Conservation (phyloP, 2,888 invertebrate genomes). For the Elegia similella region DNA sequence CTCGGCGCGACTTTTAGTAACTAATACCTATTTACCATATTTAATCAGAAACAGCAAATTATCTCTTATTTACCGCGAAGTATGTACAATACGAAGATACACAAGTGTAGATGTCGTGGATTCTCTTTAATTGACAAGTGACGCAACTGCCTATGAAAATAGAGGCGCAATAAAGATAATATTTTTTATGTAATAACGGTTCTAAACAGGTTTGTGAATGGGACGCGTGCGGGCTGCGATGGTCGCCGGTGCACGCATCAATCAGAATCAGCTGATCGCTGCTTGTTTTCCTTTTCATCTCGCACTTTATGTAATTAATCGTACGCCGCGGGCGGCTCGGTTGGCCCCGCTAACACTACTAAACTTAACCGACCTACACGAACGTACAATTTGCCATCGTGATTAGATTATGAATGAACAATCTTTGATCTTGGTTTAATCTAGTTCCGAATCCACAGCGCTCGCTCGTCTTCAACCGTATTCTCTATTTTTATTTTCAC, state of each 20-base stretch:
- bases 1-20: constrained; percentile 24
- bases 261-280: constrained; percentile 74
- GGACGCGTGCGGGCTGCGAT: constrained; percentile 47
- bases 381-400: constrained; percentile 46
- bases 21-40: neutral
- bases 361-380: constrained; percentile 50
- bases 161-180: constrained; percentile 23
- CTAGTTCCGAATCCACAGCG: constrained; percentile 39
- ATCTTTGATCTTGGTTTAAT: constrained; percentile 48
- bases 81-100: neutral
- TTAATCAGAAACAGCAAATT: neutral
- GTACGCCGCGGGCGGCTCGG: constrained; percentile 55
- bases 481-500: constrained; percentile 46
- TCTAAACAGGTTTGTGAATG: constrained; percentile 62
- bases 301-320: constrained; percentile 72
- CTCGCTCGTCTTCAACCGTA: constrained; percentile 32
- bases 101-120: neutral
- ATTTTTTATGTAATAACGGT: constrained; percentile 52
- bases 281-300: constrained; percentile 71
- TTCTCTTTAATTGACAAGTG: constrained; percentile 42
- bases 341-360: constrained; percentile 30
- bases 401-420: constrained; percentile 65
- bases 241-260: constrained; percentile 51
- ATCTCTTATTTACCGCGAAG: neutral
- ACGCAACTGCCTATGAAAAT: constrained; percentile 53